Conservation (phyloP, 2,797 vertebrate species). For the Lacerta agilis region DNA sequence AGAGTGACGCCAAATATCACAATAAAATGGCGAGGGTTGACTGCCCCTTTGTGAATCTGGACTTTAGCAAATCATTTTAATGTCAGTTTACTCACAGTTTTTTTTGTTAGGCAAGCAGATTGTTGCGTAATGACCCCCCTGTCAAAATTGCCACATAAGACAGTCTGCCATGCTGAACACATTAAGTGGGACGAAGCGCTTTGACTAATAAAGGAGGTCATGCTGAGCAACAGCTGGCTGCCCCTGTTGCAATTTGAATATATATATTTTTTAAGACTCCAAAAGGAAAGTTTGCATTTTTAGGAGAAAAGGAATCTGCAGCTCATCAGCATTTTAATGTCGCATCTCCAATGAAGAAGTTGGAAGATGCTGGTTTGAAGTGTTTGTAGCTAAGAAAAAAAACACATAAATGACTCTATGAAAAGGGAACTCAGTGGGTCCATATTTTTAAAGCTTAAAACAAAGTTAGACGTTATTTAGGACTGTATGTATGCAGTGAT, state of each 20-base stretch:
- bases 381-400: neutral
- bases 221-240: slow-evolving; percentile 32
- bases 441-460: neutral
- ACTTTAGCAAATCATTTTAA: slow-evolving; percentile 45
- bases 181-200: slow-evolving; percentile 3
- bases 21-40: slow-evolving; percentile 25
- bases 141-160: slow-evolving; percentile 22
- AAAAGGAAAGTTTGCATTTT: neutral
- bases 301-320: neutral
- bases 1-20: slow-evolving; percentile 17
- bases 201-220: slow-evolving; percentile 19
- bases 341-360: neutral
- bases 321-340: neutral
- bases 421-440: neutral
- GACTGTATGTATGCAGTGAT: neutral
- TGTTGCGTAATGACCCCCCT: slow-evolving; percentile 11
- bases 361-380: neutral
- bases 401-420: neutral
- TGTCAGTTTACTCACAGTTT: slow-evolving; percentile 1
- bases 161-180: slow-evolving; percentile 15
- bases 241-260: slow-evolving; percentile 2
- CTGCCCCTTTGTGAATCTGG: slow-evolving; percentile 5
- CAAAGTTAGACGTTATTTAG: neutral
- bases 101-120: slow-evolving; percentile 37
- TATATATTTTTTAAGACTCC: neutral